These are phyloP conservation scores for Micrasema minimum DNA, from an alignment of 1,140 invertebrate species.

Conservation along the genomic window DNA sequence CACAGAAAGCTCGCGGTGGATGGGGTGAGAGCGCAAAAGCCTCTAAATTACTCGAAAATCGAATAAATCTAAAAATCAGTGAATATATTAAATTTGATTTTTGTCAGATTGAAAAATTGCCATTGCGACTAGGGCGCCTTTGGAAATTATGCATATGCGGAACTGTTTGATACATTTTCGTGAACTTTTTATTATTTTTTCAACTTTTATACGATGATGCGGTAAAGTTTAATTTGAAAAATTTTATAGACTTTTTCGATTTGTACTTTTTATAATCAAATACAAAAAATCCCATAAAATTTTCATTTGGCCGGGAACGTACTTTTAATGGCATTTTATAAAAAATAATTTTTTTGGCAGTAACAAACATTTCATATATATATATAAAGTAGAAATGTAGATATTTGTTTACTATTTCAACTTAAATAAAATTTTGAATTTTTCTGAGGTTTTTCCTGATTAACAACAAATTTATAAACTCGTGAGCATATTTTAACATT, in stretches of 20 bases:
- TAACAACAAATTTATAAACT: too few relatives aligned
- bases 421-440: too few relatives aligned
- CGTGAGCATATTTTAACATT: too few relatives aligned
- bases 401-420: too few relatives aligned
- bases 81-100: conserved; percentile 50
- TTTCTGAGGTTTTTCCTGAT: too few relatives aligned
- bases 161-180: conserved; percentile 44
- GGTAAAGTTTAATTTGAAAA: not conserved
- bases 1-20: conserved; percentile 11
- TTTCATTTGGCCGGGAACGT: too few relatives aligned
- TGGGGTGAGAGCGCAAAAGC: conserved; percentile 23
- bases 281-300: too few relatives aligned
- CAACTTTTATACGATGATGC: conserved; percentile 1
- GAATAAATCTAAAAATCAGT: conserved; percentile 54
- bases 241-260: not conserved
- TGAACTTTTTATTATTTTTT: conserved; percentile 35
- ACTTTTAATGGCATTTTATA: too few relatives aligned
- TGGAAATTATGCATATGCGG: conserved; percentile 51
- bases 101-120: conserved; percentile 43
- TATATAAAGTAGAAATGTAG: too few relatives aligned
- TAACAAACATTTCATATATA: too few relatives aligned
- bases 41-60: conserved; percentile 54
- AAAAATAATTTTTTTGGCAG: too few relatives aligned
- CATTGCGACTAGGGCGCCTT: conserved; percentile 34
- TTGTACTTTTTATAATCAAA: too few relatives aligned